phyloP scores from a whole-genome alignment of 2,888 invertebrate genomes.

The Rhimphoctona megacephalus region DNA sequence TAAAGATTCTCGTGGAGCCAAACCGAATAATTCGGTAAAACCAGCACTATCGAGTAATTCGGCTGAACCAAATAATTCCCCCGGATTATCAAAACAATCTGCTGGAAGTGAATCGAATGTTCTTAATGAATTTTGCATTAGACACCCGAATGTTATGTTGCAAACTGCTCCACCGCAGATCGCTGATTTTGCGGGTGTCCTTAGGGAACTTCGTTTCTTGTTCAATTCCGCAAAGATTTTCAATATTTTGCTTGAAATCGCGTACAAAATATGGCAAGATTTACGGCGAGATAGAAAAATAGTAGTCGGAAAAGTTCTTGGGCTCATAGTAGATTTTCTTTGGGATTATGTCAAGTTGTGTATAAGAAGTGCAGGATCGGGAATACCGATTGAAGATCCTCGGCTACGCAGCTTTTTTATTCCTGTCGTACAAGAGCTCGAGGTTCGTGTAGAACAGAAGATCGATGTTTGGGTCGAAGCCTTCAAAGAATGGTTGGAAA shows the following conservation, averaged over 20 bases:
- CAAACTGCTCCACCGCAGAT: slow-evolving; percentile 16
- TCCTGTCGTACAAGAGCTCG: slow-evolving; percentile 29
- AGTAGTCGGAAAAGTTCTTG: slow-evolving; percentile 45
- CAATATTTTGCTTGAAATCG: slow-evolving; percentile 52
- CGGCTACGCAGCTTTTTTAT: slow-evolving; percentile 8
- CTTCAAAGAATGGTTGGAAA: slow-evolving; percentile 58
- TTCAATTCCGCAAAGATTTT: slow-evolving; percentile 53
- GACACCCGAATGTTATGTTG: slow-evolving; percentile 38
- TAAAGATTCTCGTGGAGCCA: not conserved
- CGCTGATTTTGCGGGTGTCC: slow-evolving; percentile 44
- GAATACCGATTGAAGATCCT: slow-evolving; percentile 28
- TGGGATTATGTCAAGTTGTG: slow-evolving; percentile 62
- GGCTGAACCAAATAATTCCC: not conserved
- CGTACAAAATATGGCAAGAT: slow-evolving; percentile 40
- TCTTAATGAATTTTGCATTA: slow-evolving; percentile 56
- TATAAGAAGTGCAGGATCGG: not conserved
- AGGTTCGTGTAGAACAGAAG: slow-evolving; percentile 16
- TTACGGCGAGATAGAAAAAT: slow-evolving; percentile 12
- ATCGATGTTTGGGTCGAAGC: slow-evolving; percentile 52
- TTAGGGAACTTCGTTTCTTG: slow-evolving; percentile 26
- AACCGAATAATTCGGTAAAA: not conserved
- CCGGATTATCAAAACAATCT: not conserved
- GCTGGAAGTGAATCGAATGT: slow-evolving; percentile 4
- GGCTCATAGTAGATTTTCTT: slow-evolving; percentile 53
- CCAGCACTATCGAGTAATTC: not conserved